Conservation (phyloP, 2,888 invertebrate species). For the Bibio marci region DNA sequence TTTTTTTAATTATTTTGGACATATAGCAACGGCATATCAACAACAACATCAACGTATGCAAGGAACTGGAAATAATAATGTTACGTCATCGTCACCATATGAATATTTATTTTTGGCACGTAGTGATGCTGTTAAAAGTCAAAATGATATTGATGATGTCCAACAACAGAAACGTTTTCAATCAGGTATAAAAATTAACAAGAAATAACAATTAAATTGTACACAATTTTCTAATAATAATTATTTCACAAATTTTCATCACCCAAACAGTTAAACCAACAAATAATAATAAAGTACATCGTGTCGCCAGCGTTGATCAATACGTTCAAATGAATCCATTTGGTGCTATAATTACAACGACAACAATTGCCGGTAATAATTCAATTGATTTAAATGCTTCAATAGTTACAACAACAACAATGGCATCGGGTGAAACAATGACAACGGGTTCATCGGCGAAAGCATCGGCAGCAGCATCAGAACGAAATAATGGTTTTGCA, state of each 20-base stretch:
- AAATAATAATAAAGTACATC: constrained; percentile 4
- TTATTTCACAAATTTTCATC: no score
- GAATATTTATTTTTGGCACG: constrained; percentile 46
- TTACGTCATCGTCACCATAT: constrained; percentile 28
- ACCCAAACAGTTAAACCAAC: no score
- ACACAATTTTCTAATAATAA: no score
- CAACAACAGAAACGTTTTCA: no score
- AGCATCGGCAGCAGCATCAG: not conserved
- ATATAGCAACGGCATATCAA: no score
- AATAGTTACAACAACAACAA: no score
- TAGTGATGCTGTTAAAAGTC: constrained; percentile 32
- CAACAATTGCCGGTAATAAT: constrained; percentile 9
- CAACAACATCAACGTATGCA: no score
- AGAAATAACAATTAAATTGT: no score
- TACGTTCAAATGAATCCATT: constrained; percentile 10
- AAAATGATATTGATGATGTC: not conserved
- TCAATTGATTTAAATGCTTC: no score
- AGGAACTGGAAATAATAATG: not conserved
- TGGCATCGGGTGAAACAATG: no score
- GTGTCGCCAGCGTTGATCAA: constrained; percentile 7
- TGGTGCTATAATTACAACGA: constrained; percentile 12
- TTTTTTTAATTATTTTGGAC: no score
- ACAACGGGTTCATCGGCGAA: not conserved
- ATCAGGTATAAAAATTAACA: not conserved
- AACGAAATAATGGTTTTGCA: not conserved